Percentiles rank a stretch among this genome's conserved stretches.
Evolutionary conservation across 2,797 vertebrate species (phyloP).

Genomic region (Gouania willdenowi): DNA sequence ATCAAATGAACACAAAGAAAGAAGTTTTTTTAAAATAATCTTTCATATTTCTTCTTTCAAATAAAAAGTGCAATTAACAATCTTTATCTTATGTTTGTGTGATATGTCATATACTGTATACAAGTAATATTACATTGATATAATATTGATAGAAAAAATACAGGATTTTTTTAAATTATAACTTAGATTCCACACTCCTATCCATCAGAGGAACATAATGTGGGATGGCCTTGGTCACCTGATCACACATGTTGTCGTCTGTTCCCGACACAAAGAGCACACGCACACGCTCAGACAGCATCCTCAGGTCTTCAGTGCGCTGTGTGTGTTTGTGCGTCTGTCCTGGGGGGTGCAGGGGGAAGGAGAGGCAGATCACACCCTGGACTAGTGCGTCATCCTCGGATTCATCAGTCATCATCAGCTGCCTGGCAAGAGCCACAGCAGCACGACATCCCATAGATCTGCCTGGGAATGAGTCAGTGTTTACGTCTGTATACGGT

Average conservation of each 20-base stretch:
- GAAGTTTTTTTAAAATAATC: no score
- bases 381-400: constrained; percentile 72
- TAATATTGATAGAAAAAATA: no score
- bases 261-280: constrained; percentile 90
- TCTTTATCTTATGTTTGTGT: no score
- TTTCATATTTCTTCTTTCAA: no score
- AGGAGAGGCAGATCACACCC: constrained; percentile 89
- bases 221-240: constrained; percentile 65
- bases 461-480: constrained; percentile 75
- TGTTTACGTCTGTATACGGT: no score
- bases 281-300: constrained; percentile 65
- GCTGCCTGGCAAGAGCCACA: constrained; percentile 70
- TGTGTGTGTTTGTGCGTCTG: constrained; percentile 75
- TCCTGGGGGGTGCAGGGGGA: constrained; percentile 85
- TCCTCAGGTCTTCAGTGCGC: constrained; percentile 81
- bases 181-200: no score
- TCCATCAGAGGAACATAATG: no score
- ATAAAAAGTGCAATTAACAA: no score
- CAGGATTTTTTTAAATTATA: no score
- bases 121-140: no score
- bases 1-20: no score
- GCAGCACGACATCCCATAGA: constrained; percentile 91
- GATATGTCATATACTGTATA: no score
- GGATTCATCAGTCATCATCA: constrained; percentile 45
- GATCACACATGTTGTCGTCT: constrained; percentile 88